phyloP scores from a whole-genome alignment of 2,888 invertebrate species.

The Pyralis farinalis region DNA sequence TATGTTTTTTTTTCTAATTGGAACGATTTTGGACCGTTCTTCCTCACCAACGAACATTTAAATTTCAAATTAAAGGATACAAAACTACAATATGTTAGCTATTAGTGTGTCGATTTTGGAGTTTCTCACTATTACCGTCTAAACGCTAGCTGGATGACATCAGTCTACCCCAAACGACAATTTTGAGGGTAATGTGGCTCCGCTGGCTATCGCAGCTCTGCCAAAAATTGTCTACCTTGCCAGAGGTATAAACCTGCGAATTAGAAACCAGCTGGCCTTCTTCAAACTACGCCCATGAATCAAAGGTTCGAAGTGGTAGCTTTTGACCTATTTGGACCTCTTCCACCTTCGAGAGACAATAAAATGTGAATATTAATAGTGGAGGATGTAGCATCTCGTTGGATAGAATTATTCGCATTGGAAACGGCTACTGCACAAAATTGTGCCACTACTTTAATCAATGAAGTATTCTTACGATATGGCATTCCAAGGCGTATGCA shows the following conservation, averaged over 20 bases:
- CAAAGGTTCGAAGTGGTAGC: conserved; percentile 9
- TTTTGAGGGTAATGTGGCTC: too few species aligned
- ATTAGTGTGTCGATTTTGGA: too few species aligned
- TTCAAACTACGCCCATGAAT: conserved; percentile 3
- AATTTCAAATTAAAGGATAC: too few species aligned
- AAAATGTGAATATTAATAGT: neutral
- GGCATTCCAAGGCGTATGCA: neutral
- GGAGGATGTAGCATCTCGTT: neutral
- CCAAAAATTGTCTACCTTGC: neutral
- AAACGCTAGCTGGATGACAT: too few species aligned
- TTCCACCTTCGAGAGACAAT: neutral
- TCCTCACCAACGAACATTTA: too few species aligned
- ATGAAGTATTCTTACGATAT: neutral
- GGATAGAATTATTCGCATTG: conserved; percentile 1
- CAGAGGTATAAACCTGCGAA: conserved; percentile 10
- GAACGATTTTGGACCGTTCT: too few species aligned
- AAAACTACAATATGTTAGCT: too few species aligned
- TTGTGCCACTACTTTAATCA: neutral
- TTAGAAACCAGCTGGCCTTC: conserved; percentile 8
- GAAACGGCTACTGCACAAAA: neutral
- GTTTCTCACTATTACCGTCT: too few species aligned
- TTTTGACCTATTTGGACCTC: conserved; percentile 10
- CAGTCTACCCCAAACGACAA: too few species aligned
- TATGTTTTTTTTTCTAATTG: too few species aligned
- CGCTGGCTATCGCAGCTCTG: too few species aligned